phyloP scores from a whole-genome alignment of 2,113 vertebrate species.

The Phalacrocorax brasilianus region DNA sequence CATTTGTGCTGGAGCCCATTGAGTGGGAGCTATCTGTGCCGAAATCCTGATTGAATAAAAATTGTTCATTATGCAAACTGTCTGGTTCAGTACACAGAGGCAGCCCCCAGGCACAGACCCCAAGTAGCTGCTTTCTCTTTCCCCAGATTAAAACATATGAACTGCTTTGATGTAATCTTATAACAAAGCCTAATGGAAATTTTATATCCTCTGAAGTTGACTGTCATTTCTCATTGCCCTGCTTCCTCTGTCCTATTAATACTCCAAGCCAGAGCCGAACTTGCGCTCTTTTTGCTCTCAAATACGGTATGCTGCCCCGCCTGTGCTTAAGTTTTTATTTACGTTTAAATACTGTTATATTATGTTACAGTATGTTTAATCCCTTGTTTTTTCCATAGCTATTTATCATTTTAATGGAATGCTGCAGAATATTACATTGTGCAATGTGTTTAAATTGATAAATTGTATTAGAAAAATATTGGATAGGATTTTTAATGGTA shows the following conservation, averaged over 20 bases:
- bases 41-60: constrained; percentile 77
- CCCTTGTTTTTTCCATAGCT: constrained; percentile 48
- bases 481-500: constrained; percentile 76
- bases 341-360: constrained; percentile 57
- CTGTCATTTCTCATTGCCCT: constrained; percentile 70
- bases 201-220: constrained; percentile 77
- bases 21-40: constrained; percentile 67
- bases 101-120: constrained; percentile 76
- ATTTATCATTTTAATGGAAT: constrained; percentile 81
- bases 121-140: constrained; percentile 71
- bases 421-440: constrained; percentile 73
- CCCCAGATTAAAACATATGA: constrained; percentile 76
- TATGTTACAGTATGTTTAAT: constrained; percentile 68
- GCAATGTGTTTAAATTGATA: constrained; percentile 79
- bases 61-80: constrained; percentile 78
- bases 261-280: constrained; percentile 2
- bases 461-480: constrained; percentile 78
- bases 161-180: constrained; percentile 79
- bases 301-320: not conserved
- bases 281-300: not conserved
- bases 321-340: constrained; percentile 52
- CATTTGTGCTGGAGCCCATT: constrained; percentile 38
- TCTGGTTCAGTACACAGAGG: constrained; percentile 75
- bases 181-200: constrained; percentile 78
- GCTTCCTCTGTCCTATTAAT: constrained; percentile 67